Conservation (phyloP, 2,113 vertebrate genomes). For the Campylomormyrus numenius region DNA sequence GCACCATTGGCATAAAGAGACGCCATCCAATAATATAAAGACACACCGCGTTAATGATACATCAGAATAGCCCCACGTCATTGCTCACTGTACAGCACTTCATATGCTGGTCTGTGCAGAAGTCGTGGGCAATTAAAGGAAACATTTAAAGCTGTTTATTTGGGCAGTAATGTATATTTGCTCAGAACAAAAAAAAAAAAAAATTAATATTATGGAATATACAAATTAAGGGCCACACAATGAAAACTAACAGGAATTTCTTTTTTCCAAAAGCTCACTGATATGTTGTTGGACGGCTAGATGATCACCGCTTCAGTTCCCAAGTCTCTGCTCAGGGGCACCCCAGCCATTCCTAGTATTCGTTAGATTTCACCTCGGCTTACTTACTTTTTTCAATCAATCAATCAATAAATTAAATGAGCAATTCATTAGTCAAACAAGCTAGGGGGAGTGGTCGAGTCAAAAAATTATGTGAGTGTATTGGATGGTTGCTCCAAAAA, state of each 20-base stretch:
- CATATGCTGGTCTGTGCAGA: background rate
- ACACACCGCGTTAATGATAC: background rate
- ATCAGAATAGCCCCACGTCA: background rate
- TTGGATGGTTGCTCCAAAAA: background rate
- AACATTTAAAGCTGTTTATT: background rate
- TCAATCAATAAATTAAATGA: background rate
- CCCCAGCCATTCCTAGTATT: background rate
- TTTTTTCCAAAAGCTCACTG: background rate
- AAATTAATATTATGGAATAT: background rate
- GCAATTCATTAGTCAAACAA: background rate
- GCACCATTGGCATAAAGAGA: background rate
- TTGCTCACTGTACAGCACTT: background rate
- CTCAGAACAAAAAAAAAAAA: background rate
- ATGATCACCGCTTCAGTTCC: background rate
- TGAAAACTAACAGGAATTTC: background rate
- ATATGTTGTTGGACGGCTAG: background rate
- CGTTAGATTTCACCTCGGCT: background rate
- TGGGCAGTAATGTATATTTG: background rate
- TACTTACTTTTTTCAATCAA: background rate
- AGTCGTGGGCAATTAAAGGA: background rate
- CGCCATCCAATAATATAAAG: background rate
- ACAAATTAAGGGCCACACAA: background rate
- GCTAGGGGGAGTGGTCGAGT: background rate
- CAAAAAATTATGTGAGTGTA: background rate
- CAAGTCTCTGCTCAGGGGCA: background rate